Conservation (phyloP, 1,140 invertebrate species). For the Uloborus diversus region DNA sequence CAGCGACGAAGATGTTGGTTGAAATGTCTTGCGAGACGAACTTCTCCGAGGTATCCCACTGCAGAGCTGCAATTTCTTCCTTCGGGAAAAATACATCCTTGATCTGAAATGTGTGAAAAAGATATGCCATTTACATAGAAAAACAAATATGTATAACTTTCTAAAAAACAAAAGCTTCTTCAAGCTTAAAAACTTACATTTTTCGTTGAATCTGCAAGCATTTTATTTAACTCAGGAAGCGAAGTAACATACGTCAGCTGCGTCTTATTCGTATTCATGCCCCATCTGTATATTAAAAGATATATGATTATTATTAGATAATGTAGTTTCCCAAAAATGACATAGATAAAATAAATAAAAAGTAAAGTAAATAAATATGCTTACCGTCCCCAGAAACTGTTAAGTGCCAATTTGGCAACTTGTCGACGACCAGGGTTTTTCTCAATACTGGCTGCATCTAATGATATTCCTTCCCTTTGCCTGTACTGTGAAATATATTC, state of each 20-base stretch:
- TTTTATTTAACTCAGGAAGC: neutral
- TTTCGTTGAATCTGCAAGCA: neutral
- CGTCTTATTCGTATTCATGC: neutral
- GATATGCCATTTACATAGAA: too few relatives aligned
- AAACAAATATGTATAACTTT: too few relatives aligned
- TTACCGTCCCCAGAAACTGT: conserved; percentile 1
- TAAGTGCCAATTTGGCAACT: conserved; percentile 9
- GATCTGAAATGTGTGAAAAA: too few relatives aligned
- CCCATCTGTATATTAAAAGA: conserved; percentile 1
- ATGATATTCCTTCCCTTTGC: conserved; percentile 6
- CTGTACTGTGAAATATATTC: neutral
- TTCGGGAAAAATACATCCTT: too few relatives aligned
- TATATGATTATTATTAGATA: neutral
- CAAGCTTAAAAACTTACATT: conserved; percentile 10
- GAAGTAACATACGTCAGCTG: neutral
- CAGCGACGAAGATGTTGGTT: too few relatives aligned
- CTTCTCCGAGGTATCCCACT: too few relatives aligned
- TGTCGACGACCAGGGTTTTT: conserved; percentile 20
- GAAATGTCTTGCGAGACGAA: too few relatives aligned
- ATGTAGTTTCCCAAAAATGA: too few relatives aligned
- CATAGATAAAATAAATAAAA: neutral
- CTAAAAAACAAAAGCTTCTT: too few relatives aligned
- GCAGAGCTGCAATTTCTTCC: too few relatives aligned
- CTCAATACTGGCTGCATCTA: neutral
- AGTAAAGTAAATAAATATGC: neutral